Base-by-base conservation (phyloP, 1,140 invertebrate genomes). In the Drosophila virilis region DNA sequence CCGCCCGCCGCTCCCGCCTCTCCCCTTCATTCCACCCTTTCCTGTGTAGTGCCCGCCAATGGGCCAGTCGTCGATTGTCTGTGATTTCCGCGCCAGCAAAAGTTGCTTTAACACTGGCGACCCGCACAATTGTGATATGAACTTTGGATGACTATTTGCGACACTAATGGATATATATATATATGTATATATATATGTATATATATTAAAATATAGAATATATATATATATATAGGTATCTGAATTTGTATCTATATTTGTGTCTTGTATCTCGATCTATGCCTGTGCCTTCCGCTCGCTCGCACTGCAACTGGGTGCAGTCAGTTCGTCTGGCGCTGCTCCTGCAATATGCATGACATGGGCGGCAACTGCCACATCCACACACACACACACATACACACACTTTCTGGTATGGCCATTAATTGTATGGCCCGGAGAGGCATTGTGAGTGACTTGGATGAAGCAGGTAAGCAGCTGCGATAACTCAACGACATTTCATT, bases 401-500 rank as follows among this genome's bases (percentile, higher is more conserved):
- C 28, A 54, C 66, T 15, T 48, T 52, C 46, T 46, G 33, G 58
- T 33, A 22, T 58, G 37, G 32, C 58, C 57, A 78, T 82, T 83
- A 86, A 88, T 73, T 73, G 74, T 65, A 48, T 68, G 69, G 51
- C 52, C 40, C 38, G 35, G 52, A 57, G 58, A 72, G 48, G 50
- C 50, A 60, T 68, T 67, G 54, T 67, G 48, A 60, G 64, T 60
- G 62, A 68, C 37, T 58, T 37, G 33, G 54, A 54, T 64, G 72
- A 59, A 80, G 71, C 64, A 80, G 77, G 78, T 76, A 77, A 69
- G 59, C 74, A 77, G 83, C 62, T 81, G 82, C 82, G 60, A 86
- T 73, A 88, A 83, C 62, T 70, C 83, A 83, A 83, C 77, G 66
- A 74, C 83, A 88, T 86, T 86, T 89, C 83, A 86, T 86, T 86